Base-by-base conservation (phyloP, 2,888 invertebrate species). In the Standfussiana lucernea region DNA sequence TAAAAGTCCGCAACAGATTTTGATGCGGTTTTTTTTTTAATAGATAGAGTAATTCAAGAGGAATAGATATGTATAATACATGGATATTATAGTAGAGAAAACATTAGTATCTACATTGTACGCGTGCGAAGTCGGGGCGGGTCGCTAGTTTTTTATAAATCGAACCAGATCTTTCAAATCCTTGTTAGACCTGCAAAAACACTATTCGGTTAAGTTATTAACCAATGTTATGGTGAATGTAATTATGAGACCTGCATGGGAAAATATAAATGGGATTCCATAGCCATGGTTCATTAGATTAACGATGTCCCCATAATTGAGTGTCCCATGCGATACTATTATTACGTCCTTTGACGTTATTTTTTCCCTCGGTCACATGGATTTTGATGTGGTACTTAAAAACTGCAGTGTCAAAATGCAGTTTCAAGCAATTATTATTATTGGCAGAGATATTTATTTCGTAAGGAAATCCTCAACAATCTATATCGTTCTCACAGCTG, bases 231-330 rank as follows among this genome's bases (percentile, higher is more conserved):
- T 71, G 10, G 70, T 32, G 21, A 66, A 68, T n/a, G 70, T 76
- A 76, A 83, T 88, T 80, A 85, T 77, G 78, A 81, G 91, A 93
- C 94, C 94, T 93, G 92, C 94, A 94, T 94, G 94, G 93, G 95
- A 95, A 95, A 93, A 88, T 89, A 86, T 87, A 85, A 86, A 90
- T 91, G 88, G 86, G 89, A 89, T 89, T 89, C 91, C 87, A 92
- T 90, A 90, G 89, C 86, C 77, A 89, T 66, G 94, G 95, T 92
- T 94, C 96, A 94, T 96, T 96, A 95, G 94, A 95, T 96, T 95
- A 95, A 95, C 91, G 93, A 94, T 93, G 94, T 94, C 94, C 83
- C 87, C 84, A 78, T 95, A 96, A 96, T 96, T 92, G 95, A 91
- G 89, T 88, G 93, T 90, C 92, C 91, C 96, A 96, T 96, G 96